These are phyloP conservation scores for Thomomys bottae DNA, from an alignment of 2,113 vertebrate species.

Conservation along the genomic window DNA sequence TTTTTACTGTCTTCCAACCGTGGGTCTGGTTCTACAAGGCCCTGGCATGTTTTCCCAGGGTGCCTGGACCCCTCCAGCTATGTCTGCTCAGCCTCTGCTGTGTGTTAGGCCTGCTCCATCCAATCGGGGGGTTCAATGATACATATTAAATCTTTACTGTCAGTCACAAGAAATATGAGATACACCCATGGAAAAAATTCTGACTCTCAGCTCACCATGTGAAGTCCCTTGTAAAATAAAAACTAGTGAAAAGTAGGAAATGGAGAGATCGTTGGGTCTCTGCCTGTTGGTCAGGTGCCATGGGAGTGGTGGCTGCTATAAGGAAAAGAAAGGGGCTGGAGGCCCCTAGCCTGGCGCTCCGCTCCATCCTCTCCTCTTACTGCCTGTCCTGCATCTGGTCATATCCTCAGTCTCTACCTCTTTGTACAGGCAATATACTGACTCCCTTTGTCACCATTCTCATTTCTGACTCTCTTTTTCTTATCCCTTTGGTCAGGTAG, in stretches of 20 bases:
- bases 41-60: neutral
- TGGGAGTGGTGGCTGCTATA: neutral
- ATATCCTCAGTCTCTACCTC: neutral
- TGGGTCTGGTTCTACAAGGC: neutral
- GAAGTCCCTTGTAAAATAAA: no score
- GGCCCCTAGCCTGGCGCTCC: rapidly evolving
- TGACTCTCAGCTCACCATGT: neutral
- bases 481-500: neutral
- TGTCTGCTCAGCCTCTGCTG: neutral
- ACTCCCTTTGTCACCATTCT: neutral
- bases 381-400: neutral
- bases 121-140: neutral
- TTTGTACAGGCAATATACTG: neutral
- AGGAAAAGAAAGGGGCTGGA: neutral
- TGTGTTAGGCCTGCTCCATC: neutral
- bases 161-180: rapidly evolving
- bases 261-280: neutral
- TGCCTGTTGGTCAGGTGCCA: neutral
- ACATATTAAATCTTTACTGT: rapidly evolving
- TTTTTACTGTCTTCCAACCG: neutral
- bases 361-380: neutral
- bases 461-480: neutral
- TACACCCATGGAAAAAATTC: neutral
- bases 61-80: rapidly evolving
- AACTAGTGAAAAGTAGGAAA: rapidly evolving